phyloP scores from a whole-genome alignment of 2,888 invertebrate genomes.

The Drosophila dives region DNA sequence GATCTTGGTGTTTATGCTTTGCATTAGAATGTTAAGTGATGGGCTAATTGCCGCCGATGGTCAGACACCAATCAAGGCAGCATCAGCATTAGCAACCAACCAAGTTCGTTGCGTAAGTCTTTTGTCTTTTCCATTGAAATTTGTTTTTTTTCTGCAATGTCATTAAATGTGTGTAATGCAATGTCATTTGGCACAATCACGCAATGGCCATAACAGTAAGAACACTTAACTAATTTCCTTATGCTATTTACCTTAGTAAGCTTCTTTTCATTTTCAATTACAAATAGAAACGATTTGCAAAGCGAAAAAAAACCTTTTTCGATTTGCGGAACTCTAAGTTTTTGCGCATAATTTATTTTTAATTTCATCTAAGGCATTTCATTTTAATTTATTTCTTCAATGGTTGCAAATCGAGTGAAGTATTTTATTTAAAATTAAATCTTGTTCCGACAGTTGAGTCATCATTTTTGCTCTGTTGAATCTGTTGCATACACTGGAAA shows the following conservation, averaged over 20 bases:
- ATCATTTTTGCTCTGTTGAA: not conserved
- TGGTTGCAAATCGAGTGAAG: not conserved
- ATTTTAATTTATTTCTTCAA: no score
- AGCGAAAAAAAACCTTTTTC: not conserved
- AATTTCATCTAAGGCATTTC: not conserved
- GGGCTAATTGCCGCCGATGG: constrained; percentile 65
- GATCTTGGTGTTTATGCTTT: constrained; percentile 13
- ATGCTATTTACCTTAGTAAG: not conserved
- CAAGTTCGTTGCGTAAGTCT: constrained; percentile 68
- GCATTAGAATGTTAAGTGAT: constrained; percentile 78
- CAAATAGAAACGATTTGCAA: not conserved
- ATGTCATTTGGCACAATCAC: constrained; percentile 20
- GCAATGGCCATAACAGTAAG: constrained; percentile 13
- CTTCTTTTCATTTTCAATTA: not conserved
- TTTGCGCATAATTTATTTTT: not conserved
- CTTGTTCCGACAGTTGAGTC: not conserved
- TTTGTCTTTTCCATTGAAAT: constrained; percentile 39
- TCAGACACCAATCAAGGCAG: constrained; percentile 8
- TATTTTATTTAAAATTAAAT: not conserved
- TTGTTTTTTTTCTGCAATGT: constrained; percentile 1
- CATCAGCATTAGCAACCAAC: constrained; percentile 10
- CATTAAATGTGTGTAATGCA: constrained; percentile 12
- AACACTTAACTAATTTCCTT: not conserved
- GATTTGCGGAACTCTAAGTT: not conserved
- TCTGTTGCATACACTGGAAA: not conserved